Conservation (phyloP, 2,797 vertebrate genomes). For the Channa striata region DNA sequence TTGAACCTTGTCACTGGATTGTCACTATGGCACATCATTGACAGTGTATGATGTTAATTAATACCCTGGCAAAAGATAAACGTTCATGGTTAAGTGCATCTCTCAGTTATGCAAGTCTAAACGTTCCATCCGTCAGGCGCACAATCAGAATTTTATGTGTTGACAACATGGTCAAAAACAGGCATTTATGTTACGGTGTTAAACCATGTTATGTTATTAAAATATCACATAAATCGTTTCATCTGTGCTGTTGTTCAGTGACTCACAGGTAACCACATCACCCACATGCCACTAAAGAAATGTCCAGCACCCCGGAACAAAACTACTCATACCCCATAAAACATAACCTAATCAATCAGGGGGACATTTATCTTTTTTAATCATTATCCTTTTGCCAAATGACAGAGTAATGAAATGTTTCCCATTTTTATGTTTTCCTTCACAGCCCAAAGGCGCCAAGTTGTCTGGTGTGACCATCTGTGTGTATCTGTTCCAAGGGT, state of each 20-base stretch:
- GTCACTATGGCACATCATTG: slow-evolving; percentile 47
- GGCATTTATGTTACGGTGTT: slow-evolving; percentile 32
- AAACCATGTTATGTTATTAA: slow-evolving; percentile 30
- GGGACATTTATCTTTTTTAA: slow-evolving; percentile 67
- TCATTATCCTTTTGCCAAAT: slow-evolving; percentile 67
- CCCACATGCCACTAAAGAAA: slow-evolving; percentile 58
- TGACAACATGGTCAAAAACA: slow-evolving; percentile 21
- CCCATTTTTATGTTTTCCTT: slow-evolving; percentile 41
- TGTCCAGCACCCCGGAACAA: slow-evolving; percentile 59
- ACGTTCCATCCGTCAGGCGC: slow-evolving; percentile 40
- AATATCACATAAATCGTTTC: slow-evolving; percentile 38
- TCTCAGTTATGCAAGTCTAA: slow-evolving; percentile 43
- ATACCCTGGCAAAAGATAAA: slow-evolving; percentile 58
- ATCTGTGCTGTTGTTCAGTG: slow-evolving; percentile 43
- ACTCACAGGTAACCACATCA: slow-evolving; percentile 44
- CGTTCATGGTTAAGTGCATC: slow-evolving; percentile 63
- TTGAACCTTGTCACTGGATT: slow-evolving; percentile 70
- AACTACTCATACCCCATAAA: slow-evolving; percentile 70
- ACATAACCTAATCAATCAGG: slow-evolving; percentile 52
- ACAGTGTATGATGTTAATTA: slow-evolving; percentile 60
- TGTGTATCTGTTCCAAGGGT: slow-evolving; percentile 62
- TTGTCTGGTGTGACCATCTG: slow-evolving; percentile 71
- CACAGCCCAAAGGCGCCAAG: slow-evolving; percentile 61
- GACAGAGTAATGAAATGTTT: slow-evolving; percentile 65
- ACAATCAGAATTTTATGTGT: slow-evolving; percentile 33